phyloP scores from a whole-genome alignment of 1,140 invertebrate species.

The Stegodyphus mimosarum region DNA sequence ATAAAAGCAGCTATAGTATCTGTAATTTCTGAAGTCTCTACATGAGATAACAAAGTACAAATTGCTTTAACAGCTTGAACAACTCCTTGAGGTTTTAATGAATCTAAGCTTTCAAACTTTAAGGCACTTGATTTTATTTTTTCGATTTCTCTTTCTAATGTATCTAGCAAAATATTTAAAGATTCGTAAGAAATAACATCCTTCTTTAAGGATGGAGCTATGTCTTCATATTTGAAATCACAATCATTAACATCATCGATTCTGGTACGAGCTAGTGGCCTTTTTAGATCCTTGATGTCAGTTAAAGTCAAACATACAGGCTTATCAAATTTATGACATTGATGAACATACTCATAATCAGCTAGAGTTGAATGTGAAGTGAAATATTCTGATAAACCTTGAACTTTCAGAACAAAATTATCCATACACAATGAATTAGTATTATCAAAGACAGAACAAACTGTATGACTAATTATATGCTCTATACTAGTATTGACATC shows the following conservation, averaged over 20 bases:
- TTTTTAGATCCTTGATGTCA: constrained; percentile 76
- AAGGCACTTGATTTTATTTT: constrained; percentile 66
- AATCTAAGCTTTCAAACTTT: constrained; percentile 43
- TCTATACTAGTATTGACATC: constrained; percentile 87
- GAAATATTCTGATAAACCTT: constrained; percentile 84
- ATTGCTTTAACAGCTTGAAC: constrained; percentile 92
- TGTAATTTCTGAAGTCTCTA: constrained; percentile 87
- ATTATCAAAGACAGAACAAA: constrained; percentile 71
- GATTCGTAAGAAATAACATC: constrained; percentile 46
- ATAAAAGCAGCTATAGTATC: constrained; percentile 74
- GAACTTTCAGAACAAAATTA: constrained; percentile 74
- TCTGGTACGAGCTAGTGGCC: constrained; percentile 78
- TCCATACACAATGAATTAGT: constrained; percentile 61
- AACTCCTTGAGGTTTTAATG: constrained; percentile 73
- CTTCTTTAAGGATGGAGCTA: constrained; percentile 45
- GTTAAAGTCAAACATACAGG: constrained; percentile 83
- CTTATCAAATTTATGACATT: constrained; percentile 92
- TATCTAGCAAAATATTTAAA: constrained; percentile 69
- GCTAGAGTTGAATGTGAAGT: constrained; percentile 76
- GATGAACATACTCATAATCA: constrained; percentile 93
- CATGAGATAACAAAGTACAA: constrained; percentile 84
- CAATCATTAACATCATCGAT: constrained; percentile 61
- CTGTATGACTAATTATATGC: constrained; percentile 87
- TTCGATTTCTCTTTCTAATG: constrained; percentile 68
- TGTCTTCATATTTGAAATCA: constrained; percentile 56